A percentile compares a stretch with the other conserved stretches of the same genome.
These are phyloP conservation scores for Ecliptopera silaceata DNA, from an alignment of 2,888 invertebrate genomes.

Conservation along the genomic window DNA sequence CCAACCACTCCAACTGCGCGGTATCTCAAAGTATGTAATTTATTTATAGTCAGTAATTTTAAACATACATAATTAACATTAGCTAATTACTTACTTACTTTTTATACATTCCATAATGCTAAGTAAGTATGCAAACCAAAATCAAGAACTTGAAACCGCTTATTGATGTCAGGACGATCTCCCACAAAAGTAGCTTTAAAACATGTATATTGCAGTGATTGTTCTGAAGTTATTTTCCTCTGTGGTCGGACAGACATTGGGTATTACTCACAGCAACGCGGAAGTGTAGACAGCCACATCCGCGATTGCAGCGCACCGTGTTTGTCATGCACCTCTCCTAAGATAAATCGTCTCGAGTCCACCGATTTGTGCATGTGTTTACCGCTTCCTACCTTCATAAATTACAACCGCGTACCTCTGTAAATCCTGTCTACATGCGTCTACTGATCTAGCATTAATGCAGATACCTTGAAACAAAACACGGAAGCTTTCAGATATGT, in stretches of 20 bases:
- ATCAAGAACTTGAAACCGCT: too few relatives aligned
- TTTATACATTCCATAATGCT: too few relatives aligned
- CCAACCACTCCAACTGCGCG: too few relatives aligned
- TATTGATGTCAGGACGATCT: too few relatives aligned
- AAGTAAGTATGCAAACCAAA: too few relatives aligned
- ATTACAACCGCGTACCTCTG: background rate
- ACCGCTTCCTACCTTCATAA: slow-evolving; percentile 41
- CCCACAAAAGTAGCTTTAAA: background rate
- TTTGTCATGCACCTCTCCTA: slow-evolving; percentile 63
- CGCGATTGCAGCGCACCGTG: slow-evolving; percentile 66
- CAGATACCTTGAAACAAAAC: too few relatives aligned
- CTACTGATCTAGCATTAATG: too few relatives aligned
- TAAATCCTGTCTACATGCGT: background rate
- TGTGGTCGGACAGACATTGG: slow-evolving; percentile 35
- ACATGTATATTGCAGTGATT: background rate
- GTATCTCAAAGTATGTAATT: too few relatives aligned
- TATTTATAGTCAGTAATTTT: too few relatives aligned
- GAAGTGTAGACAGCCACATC: slow-evolving; percentile 70
- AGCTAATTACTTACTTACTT: too few relatives aligned
- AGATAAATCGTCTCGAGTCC: slow-evolving; percentile 66
- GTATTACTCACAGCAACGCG: slow-evolving; percentile 70
- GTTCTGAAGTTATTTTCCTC: background rate
- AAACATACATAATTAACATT: too few relatives aligned
- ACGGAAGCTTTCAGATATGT: too few relatives aligned
- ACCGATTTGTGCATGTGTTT: slow-evolving; percentile 58